Evolutionary conservation across 2,888 invertebrate species (phyloP), one percentile per base, ranked within the genome.

Genomic region (Dasypolia templi): DNA sequence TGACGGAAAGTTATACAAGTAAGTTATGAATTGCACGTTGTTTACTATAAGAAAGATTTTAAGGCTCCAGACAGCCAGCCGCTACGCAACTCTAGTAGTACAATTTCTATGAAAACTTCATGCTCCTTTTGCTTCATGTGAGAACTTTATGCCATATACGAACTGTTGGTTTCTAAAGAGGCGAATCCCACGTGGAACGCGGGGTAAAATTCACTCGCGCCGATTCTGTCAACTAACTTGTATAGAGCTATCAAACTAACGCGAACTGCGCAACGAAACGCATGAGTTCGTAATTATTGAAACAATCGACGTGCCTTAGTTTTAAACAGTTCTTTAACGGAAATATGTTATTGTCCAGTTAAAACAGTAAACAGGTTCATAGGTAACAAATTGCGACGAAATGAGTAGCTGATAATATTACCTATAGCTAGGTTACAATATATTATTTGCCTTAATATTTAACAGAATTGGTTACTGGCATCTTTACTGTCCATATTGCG

Each of bases 1-100:
- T 95, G 96, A 96, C 97, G 91, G 93, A 97, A 96, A 95, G 88
- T 78, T 94, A 94, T 88, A 92, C 94, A 79, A 92, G 95, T 95
- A 89, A 94, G 95, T 93, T 39, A 51, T 22, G 2, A 63, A 29
- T 46, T 17, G 22, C 9, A 7, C 0, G 1, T 32, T 64, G 9
- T n/a, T 19, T 64, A 22, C n/a, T n/a, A n/a, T n/a, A n/a, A n/a
- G n/a, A n/a, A n/a, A n/a, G n/a, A n/a, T n/a, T n/a, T n/a, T n/a
- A n/a, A n/a, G n/a, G n/a, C n/a, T n/a, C n/a, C n/a, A n/a, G n/a
- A n/a, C n/a, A n/a, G n/a, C n/a, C n/a, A n/a, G n/a, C n/a, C n/a
- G n/a, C n/a, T n/a, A n/a, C n/a, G n/a, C n/a, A n/a, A n/a, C n/a
- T n/a, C n/a, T n/a, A n/a, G n/a, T n/a, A n/a, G n/a, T n/a, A n/a